Evolutionary conservation across 1,140 invertebrate species (phyloP), one percentile per base, ranked within the genome.

Genomic region (Ephestia elutella): DNA sequence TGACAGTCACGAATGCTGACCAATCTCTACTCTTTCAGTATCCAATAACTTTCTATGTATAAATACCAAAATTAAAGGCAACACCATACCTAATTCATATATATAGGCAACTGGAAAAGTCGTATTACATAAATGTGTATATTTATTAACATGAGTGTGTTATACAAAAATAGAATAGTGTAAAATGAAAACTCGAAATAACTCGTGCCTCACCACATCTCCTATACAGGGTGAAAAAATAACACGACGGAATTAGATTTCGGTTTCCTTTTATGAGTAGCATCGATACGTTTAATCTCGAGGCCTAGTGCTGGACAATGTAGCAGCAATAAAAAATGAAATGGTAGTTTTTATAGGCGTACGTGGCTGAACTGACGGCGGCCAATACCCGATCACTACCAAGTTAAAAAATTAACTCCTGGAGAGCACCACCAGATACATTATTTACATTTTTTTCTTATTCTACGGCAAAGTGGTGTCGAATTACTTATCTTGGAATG

Each of bases 371-470:
- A 67, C 61, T 71, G 72, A 76, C 71, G 68, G 71, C 73, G 65
- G 78, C 78, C 78, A 73, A 74, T 75, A 64, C 66, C 18, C 64
- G 58, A 69, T 59, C 70, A 61, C 57, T 56, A 60, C 65, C 13
- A 64, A 35, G 9, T 10, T 65, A 75, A 71, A 80, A 80, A 82
- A 78, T 60, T 62, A 65, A 75, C 75, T 78, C 74, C 70, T 65
- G 75, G 68, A 70, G 76, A 61, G 72, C 64, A 66, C 68, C 71
- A 73, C 73, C 70, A 25, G 21, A 25, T 63, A 73, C 73, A 78
- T 80, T 82, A 82, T 80, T 82, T 78, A 81, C 69, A 75, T 72
- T 80, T 83, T 84, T 84, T 80, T 83, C 82, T 84, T 67, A 74
- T 77, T 77, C 63, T 73, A 66, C 63, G 56, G 59, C 66, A 58